A percentile compares a stretch with the other conserved stretches of the same genome.
Evolutionary conservation across 2,797 vertebrate species (phyloP).

Genomic region (Protosalanx chinensis): DNA sequence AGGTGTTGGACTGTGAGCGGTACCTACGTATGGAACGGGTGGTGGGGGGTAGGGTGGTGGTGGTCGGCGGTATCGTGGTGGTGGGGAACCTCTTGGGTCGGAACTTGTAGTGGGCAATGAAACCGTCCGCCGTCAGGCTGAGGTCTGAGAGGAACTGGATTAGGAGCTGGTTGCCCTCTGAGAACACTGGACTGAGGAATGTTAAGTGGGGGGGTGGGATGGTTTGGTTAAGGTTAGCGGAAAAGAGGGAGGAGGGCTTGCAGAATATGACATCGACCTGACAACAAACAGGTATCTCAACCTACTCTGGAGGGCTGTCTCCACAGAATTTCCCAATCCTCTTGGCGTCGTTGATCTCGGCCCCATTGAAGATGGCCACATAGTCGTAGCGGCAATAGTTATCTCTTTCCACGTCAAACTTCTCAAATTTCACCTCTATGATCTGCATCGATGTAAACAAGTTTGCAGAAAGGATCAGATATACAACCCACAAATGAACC

Average conservation of each 20-base stretch:
- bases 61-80: constrained; percentile 75
- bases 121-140: constrained; percentile 95
- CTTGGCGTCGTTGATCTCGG: constrained; percentile 90
- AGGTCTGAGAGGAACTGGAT: constrained; percentile 97
- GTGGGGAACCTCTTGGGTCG: constrained; percentile 85
- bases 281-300: constrained; percentile 38
- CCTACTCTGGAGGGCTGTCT: constrained; percentile 94
- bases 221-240: not conserved
- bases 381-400: constrained; percentile 98
- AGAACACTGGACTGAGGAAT: constrained; percentile 84
- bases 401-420: constrained; percentile 97
- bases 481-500: not conserved
- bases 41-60: constrained; percentile 71
- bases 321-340: constrained; percentile 96
- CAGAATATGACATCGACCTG: not conserved
- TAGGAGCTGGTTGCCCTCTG: constrained; percentile 90
- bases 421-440: constrained; percentile 95
- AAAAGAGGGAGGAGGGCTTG: constrained; percentile 1
- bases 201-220: not conserved
- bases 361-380: constrained; percentile 92
- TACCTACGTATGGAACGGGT: constrained; percentile 82
- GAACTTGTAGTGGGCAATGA: constrained; percentile 96
- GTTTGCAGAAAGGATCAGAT: not conserved
- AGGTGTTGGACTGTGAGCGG: constrained; percentile 20
- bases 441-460: constrained; percentile 59